Conservation (phyloP, 2,888 invertebrate species). For the Galerucella nymphaeae region DNA sequence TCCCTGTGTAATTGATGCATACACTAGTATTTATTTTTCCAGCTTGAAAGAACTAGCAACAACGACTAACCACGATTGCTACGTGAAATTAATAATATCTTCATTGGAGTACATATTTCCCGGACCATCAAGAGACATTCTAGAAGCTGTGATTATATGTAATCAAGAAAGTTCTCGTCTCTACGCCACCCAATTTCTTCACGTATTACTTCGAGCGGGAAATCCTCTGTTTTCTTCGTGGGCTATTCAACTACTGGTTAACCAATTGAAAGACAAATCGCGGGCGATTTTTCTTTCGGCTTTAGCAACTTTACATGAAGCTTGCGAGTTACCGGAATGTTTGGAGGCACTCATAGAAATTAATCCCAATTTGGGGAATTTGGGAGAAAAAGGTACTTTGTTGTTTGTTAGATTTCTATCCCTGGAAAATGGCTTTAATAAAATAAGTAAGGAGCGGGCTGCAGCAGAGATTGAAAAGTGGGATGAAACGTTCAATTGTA, state of each 20-base stretch:
- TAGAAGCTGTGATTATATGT: slow-evolving; percentile 68
- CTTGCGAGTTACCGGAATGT: slow-evolving; percentile 87
- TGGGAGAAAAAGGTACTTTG: slow-evolving; percentile 79
- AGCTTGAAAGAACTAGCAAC: slow-evolving; percentile 85
- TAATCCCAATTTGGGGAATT: slow-evolving; percentile 74
- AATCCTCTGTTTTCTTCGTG: slow-evolving; percentile 82
- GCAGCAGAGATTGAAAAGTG: slow-evolving; percentile 82
- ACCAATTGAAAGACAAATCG: slow-evolving; percentile 86
- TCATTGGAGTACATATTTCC: slow-evolving; percentile 88
- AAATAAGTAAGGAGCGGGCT: slow-evolving; percentile 68
- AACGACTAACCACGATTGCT: slow-evolving; percentile 88
- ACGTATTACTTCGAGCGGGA: slow-evolving; percentile 84
- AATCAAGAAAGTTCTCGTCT: slow-evolving; percentile 73
- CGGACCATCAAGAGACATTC: slow-evolving; percentile 71
- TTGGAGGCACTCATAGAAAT: slow-evolving; percentile 80
- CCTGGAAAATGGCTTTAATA: slow-evolving; percentile 75
- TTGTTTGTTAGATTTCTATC: slow-evolving; percentile 82
- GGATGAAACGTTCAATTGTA: slow-evolving; percentile 79
- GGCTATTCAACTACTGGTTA: slow-evolving; percentile 87
- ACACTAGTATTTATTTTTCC: slow-evolving; percentile 51
- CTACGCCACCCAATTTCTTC: slow-evolving; percentile 92
- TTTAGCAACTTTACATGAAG: slow-evolving; percentile 87
- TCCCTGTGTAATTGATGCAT: neutral
- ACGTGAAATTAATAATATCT: slow-evolving; percentile 92
- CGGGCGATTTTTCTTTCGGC: slow-evolving; percentile 80